phyloP scores from a whole-genome alignment of 2,888 invertebrate species.

The Lycia hirtaria region DNA sequence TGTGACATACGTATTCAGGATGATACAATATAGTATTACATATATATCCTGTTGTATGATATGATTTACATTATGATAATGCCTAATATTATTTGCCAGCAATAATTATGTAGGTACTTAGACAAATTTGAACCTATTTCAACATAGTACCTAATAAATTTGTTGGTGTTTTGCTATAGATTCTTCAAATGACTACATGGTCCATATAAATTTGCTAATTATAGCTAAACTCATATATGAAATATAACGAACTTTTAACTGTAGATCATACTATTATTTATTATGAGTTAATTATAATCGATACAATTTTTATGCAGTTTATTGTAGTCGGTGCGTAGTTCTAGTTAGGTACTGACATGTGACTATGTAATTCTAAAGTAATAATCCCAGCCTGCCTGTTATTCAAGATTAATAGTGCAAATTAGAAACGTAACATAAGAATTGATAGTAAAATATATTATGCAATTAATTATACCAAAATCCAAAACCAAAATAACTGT shows the following conservation, averaged over 20 bases:
- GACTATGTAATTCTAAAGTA: too few relatives aligned
- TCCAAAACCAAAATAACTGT: slow-evolving; percentile 66
- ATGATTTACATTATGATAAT: neutral
- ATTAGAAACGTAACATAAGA: neutral
- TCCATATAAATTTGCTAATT: neutral
- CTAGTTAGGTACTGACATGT: too few relatives aligned
- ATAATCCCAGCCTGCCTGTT: neutral
- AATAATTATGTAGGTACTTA: neutral
- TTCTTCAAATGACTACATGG: neutral
- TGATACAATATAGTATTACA: too few relatives aligned
- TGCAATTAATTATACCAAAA: slow-evolving; percentile 54
- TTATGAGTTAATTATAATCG: neutral
- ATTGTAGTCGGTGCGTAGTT: too few relatives aligned
- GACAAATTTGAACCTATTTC: neutral
- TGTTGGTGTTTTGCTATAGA: neutral
- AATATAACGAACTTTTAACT: neutral
- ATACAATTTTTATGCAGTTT: too few relatives aligned
- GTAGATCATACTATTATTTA: too few relatives aligned
- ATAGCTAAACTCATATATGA: neutral
- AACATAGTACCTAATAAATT: neutral
- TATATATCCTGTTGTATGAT: neutral
- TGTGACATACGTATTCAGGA: neutral
- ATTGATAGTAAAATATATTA: slow-evolving; percentile 7
- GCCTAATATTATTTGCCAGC: neutral
- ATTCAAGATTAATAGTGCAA: neutral